Percentiles rank a stretch among this genome's conserved stretches.
Evolutionary conservation across 1,140 invertebrate genomes (phyloP).

Genomic region (Hylaeus anthracinus): DNA sequence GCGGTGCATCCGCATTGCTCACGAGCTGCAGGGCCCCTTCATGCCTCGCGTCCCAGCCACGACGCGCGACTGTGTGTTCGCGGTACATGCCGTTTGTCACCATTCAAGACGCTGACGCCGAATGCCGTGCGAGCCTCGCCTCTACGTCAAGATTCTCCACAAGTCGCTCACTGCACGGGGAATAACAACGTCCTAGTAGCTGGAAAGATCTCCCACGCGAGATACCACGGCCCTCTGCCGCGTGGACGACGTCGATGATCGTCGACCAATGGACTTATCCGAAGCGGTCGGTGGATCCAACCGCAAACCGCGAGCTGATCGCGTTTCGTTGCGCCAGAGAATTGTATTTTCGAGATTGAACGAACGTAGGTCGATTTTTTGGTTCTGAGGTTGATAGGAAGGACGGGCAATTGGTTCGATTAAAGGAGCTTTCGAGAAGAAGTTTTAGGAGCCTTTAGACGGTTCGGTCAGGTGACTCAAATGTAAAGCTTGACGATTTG

Average conservation of each 20-base stretch:
- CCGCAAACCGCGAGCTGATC: conserved; percentile 18
- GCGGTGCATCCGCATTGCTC: conserved; percentile 65
- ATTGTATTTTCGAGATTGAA: conserved; percentile 17
- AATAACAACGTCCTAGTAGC: neutral
- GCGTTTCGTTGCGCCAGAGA: neutral
- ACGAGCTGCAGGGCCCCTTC: conserved; percentile 58
- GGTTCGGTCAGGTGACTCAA: no score
- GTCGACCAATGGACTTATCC: no score
- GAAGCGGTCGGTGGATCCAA: neutral
- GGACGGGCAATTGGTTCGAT: no score
- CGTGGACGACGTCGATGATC: no score
- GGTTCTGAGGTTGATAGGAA: no score
- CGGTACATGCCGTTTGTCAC: conserved; percentile 67
- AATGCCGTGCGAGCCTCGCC: conserved; percentile 58
- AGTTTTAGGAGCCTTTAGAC: no score
- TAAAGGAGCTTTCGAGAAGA: no score
- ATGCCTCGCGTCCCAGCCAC: conserved; percentile 54
- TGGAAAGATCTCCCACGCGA: no score
- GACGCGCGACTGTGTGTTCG: conserved; percentile 61
- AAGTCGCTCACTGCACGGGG: conserved; percentile 12
- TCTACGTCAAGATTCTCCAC: conserved; percentile 47
- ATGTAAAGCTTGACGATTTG: no score
- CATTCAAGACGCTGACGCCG: conserved; percentile 63
- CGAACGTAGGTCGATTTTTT: no score
- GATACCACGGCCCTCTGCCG: no score